Percentiles rank a stretch among this genome's conserved stretches.
Evolutionary conservation across 1,140 invertebrate species (phyloP).

Genomic region (Mactra quadrangularis): DNA sequence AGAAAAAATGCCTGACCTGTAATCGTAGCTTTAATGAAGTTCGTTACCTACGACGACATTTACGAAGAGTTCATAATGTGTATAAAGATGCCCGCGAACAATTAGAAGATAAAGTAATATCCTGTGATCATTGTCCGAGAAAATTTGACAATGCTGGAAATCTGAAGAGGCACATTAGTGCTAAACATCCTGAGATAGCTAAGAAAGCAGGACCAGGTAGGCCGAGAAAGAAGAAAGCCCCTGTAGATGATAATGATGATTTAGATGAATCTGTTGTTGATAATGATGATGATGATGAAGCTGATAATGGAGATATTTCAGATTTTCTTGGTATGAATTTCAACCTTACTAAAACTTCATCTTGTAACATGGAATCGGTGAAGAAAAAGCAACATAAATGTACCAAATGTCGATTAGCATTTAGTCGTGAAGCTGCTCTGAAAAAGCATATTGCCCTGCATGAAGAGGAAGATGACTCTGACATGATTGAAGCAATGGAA

Average conservation of each 20-base stretch:
- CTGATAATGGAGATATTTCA: slow-evolving; percentile 16
- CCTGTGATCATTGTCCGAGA: neutral
- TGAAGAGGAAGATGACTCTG: neutral
- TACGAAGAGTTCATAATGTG: no score
- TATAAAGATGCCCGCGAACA: no score
- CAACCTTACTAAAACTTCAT: slow-evolving; percentile 38
- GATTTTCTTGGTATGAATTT: slow-evolving; percentile 44
- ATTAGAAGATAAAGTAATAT: neutral
- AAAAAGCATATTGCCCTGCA: slow-evolving; percentile 36
- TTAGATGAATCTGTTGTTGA: neutral
- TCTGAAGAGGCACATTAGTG: neutral
- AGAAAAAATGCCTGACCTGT: neutral
- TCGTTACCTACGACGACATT: no score
- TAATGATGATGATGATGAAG: neutral
- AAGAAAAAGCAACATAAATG: slow-evolving; percentile 41
- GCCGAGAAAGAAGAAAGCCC: neutral
- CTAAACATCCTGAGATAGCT: neutral
- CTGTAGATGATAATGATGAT: neutral
- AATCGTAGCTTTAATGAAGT: neutral
- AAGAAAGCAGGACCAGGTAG: neutral
- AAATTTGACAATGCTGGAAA: neutral
- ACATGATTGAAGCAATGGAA: neutral
- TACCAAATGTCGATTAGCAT: slow-evolving; percentile 24
- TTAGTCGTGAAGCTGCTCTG: slow-evolving; percentile 43
- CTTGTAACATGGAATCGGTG: slow-evolving; percentile 36